Percentiles rank a stretch among this genome's conserved stretches.
Evolutionary conservation across 1,140 invertebrate genomes (phyloP).

Genomic region (Glomeris maerens): DNA sequence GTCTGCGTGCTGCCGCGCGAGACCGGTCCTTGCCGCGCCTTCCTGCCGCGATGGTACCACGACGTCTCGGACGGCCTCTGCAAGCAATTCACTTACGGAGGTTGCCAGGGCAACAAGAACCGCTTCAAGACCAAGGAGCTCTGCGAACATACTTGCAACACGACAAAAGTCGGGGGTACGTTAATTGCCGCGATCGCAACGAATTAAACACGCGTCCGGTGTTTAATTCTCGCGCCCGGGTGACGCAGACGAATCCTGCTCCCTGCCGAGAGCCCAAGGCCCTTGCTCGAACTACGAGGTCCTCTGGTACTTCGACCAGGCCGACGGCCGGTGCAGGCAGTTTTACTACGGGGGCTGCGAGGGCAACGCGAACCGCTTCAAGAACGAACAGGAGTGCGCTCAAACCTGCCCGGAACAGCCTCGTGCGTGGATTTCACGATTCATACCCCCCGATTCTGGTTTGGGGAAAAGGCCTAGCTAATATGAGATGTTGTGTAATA

Average conservation of each 20-base stretch:
- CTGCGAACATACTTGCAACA: conserved; percentile 43
- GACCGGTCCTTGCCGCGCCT: conserved; percentile 7
- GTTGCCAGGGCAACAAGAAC: conserved; percentile 40
- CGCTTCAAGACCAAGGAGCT: conserved; percentile 42
- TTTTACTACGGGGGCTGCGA: conserved; percentile 90
- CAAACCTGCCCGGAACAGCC: conserved; percentile 50
- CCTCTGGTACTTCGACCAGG: conserved; percentile 32
- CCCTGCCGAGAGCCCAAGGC: conserved; percentile 57
- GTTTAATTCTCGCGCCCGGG: too few relatives aligned
- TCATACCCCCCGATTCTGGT: conserved; percentile 5
- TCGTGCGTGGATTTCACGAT: conserved; percentile 20
- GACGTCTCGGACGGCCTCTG: conserved; percentile 26
- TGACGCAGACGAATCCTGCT: conserved; percentile 56
- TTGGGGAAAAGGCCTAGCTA: conserved; percentile 20
- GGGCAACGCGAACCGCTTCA: conserved; percentile 79
- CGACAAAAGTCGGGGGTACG: too few relatives aligned
- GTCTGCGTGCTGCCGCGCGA: neutral
- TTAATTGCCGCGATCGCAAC: too few relatives aligned
- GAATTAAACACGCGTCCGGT: too few relatives aligned
- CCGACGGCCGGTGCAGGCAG: conserved; percentile 56
- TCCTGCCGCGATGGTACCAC: conserved; percentile 27
- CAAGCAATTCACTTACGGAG: conserved; percentile 26
- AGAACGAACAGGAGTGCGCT: conserved; percentile 57
- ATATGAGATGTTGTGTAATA: too few relatives aligned
- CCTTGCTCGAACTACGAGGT: conserved; percentile 46